phyloP scores from a whole-genome alignment of 1,140 invertebrate genomes.

The Bactericera cockerelli region DNA sequence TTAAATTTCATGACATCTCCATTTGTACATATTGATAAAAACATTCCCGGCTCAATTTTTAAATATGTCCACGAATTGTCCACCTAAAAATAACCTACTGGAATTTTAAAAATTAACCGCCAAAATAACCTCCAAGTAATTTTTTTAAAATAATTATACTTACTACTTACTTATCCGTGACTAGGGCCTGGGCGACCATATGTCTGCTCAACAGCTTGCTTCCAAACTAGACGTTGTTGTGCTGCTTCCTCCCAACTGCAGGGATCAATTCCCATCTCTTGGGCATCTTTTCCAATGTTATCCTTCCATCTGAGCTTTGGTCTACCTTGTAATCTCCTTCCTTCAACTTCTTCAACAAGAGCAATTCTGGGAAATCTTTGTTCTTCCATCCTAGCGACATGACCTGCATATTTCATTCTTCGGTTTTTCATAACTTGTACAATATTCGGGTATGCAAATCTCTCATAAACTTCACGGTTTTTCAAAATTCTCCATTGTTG shows the following conservation, averaged over 20 bases:
- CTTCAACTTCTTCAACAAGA: background rate
- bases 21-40: too few relatives aligned
- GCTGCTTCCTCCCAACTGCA: background rate
- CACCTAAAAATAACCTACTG: too few relatives aligned
- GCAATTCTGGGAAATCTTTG: background rate
- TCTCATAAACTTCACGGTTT: background rate
- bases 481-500: background rate
- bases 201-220: background rate
- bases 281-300: conserved; percentile 3
- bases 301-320: conserved; percentile 10
- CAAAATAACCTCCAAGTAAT: too few relatives aligned
- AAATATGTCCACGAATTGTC: too few relatives aligned
- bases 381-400: background rate
- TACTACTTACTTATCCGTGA: background rate
- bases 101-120: too few relatives aligned
- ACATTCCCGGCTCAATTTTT: too few relatives aligned
- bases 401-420: conserved; percentile 7
- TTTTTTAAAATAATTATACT: too few relatives aligned
- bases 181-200: background rate
- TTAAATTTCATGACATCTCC: too few relatives aligned
- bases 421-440: conserved; percentile 10
- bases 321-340: conserved; percentile 5
- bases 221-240: background rate
- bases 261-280: conserved; percentile 5
- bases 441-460: conserved; percentile 8